Base-by-base conservation (phyloP, 2,113 vertebrate species). In the Pteruthius melanotis region DNA sequence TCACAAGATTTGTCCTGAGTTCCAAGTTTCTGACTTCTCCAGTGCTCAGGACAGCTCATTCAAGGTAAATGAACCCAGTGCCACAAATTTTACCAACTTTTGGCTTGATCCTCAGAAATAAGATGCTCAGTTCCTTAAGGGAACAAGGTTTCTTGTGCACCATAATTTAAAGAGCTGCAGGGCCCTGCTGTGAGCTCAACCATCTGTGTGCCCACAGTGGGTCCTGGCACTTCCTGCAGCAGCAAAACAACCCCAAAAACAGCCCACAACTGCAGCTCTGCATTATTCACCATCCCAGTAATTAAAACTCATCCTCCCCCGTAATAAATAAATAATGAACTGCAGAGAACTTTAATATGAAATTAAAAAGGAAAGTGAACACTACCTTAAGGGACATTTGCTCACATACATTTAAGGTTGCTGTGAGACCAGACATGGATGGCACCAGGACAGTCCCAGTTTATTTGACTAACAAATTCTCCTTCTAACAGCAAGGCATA, bases 381-480 rank as follows among this genome's bases (percentile, higher is more conserved):
- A 37, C 27, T 74, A 47, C 42, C 66, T 95, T 56, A 35, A 83
- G 95, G 81, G 89, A 57, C 69, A 53, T 53, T 53, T 91, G 15
- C 39, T 72, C n/a, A n/a, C 19, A 33, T 26, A 57, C 18, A 31
- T 42, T 57, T 64, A 68, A 75, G 57, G 77, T 95, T 87, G 76
- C 72, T 49, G 24, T 40, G 54, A 77, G 52, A 92, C 24, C 65
- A 76, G 79, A n/a, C 40, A 60, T 0, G 1, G 53, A 50, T 2
- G 9, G 39, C 61, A 57, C 42, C 39, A 61, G 45, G 54, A 63
- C 70, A 80, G 37, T 13, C 44, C 37, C 53, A 19, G 82, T 65
- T 83, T 66, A 91, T 89, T 66, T 95, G 90, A 87, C 70, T 91
- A 83, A 93, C 37, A 95, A 95, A 95, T 91, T n/a, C 66, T 61